Base-by-base conservation (phyloP, 2,888 invertebrate species). In the Iphiclides podalirius region DNA sequence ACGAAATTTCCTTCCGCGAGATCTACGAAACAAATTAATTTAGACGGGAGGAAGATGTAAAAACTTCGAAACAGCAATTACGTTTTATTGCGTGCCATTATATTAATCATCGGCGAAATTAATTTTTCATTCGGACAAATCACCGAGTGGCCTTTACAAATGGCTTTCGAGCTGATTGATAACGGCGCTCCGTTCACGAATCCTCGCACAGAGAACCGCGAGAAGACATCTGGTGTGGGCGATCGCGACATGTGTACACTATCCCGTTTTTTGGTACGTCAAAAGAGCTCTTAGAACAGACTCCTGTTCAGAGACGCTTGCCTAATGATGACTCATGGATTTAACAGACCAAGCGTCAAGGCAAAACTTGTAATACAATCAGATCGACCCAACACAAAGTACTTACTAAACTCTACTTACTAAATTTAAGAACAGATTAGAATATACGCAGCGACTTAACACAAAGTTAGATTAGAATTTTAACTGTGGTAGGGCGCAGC, bases 61-160 rank as follows among this genome's bases (percentile, higher is more conserved):
- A 88, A 88, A 88, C 76, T 86, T 86, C 78, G 69, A 75, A 87
- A 88, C 84, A 85, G 69, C 88, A 75, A 86, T 88, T 85, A 88
- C 75, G 71, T 79, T 87, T 87, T 83, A 88, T 88, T 81, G 75
- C 81, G 62, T 63, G 64, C 74, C 79, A 86, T 88, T 86, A 86
- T 76, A 87, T 86, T 85, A 88, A 88, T 88, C 87, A 86, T 85
- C 77, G 79, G 79, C 80, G 72, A 85, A 85, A 87, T 86, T 84
- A 85, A 88, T 88, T 86, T 87, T 86, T 86, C 88, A 86, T 86
- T 86, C 78, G 80, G 76, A 86, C 85, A 83, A 87, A 88, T 88
- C 81, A 73, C 77, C 70, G 75, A 75, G 79, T 77, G 78, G 75
- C 75, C 66, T 71, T 63, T 76, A 75, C 76, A 75, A 81, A 83